Conservation (phyloP, 2,113 vertebrate species). For the Etheostoma cragini region DNA sequence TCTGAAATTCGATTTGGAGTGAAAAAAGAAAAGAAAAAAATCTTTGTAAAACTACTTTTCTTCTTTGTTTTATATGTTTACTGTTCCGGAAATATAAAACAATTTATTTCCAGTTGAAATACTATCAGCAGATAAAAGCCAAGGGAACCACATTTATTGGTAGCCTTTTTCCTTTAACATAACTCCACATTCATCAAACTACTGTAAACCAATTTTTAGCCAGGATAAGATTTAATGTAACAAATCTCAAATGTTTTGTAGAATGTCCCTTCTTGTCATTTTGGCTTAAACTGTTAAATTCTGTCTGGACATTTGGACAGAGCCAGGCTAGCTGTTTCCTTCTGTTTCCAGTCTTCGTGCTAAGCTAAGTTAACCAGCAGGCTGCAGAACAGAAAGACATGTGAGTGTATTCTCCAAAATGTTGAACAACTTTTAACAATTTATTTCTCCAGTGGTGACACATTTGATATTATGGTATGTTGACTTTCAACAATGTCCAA, state of each 20-base stretch:
- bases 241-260: neutral
- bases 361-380: neutral
- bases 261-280: neutral
- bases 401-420: neutral
- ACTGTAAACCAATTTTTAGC: neutral
- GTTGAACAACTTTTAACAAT: neutral
- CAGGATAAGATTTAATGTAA: neutral
- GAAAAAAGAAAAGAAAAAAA: neutral
- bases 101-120: neutral
- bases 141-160: neutral
- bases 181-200: neutral
- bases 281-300: neutral
- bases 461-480: neutral
- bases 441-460: neutral
- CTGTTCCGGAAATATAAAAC: neutral
- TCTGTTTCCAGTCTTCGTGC: neutral
- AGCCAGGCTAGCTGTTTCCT: neutral
- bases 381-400: neutral
- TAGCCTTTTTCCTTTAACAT: neutral
- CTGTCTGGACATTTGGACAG: neutral
- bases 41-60: neutral
- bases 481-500: conserved; percentile 7
- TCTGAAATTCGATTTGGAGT: neutral
- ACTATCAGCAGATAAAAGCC: neutral
- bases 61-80: neutral